Base-by-base conservation (phyloP, 2,113 vertebrate genomes). In the Pterophyllum scalare region DNA sequence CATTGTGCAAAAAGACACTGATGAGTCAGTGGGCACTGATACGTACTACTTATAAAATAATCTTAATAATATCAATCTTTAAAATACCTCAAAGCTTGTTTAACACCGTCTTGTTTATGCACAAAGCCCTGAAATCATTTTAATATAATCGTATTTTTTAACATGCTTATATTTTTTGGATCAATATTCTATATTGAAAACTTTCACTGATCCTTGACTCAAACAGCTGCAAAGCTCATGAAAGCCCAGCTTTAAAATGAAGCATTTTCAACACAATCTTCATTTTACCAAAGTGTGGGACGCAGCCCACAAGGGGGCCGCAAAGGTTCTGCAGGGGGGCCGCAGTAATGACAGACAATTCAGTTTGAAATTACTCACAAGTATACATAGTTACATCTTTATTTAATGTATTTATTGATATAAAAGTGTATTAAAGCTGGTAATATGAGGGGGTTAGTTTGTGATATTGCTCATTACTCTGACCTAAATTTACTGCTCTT, bases 71-170 rank as follows among this genome's bases (percentile, higher is more conserved):
- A 49, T 15, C 43, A 49, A 2, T 15, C 13, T 49, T 49, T 49
- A 15, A 49, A 15, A 49, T 15, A 6, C 28, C 59, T 38, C 60
- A 64, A 22, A 38, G 49, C 19, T 20, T 20, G 17, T 20, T 1
- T 0, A 22, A 64, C 35, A 22, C 33, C 40, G 6, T 64, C 3
- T 61, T 33, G 59, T 62, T 62, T 12, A 17, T 52, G n/a, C 7
- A 52, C 43, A 52, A 52, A 64, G 0, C 14, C 0, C 35, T 43
- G 0, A 24, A 24, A 12, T 40, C 19, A n/a, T 38, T 2, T 62
- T 20, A 64, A 43, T 22, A n/a, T 65, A 0, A 65, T 49, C 43
- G n/a, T 10, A 61, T 28, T 28, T 28, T 28, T 28, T 28, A 28
- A 28, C 5, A 28, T 28, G 28, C 28, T 28, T 28, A n/a, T 3